phyloP scores from a whole-genome alignment of 2,888 invertebrate genomes.

The Spilosoma lubricipeda region DNA sequence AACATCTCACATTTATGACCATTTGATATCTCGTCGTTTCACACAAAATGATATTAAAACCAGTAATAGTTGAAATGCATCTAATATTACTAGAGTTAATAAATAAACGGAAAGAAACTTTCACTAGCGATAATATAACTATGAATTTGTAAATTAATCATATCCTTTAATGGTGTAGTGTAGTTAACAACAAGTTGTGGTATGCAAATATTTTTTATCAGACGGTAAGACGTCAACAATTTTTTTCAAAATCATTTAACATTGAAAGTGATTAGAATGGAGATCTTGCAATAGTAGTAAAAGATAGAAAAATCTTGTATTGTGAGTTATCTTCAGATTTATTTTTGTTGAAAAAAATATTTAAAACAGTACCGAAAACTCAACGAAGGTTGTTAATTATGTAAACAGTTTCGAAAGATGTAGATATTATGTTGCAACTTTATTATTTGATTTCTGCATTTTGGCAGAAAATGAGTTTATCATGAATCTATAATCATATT shows the following conservation, averaged over 20 bases:
- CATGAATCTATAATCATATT: neutral
- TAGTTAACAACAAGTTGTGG: neutral
- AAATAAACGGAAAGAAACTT: slow-evolving; percentile 12
- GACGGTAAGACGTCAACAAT: neutral
- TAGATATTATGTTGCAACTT: neutral
- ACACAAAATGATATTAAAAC: neutral
- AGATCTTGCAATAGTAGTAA: neutral
- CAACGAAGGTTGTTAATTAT: neutral
- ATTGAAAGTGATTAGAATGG: neutral
- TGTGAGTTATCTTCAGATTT: too few species aligned
- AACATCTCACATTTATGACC: neutral
- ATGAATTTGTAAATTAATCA: neutral
- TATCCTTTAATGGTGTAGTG: neutral
- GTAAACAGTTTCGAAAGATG: neutral
- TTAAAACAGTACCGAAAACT: too few species aligned
- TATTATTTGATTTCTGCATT: neutral
- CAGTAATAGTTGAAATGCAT: neutral
- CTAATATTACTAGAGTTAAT: neutral
- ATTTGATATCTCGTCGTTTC: neutral
- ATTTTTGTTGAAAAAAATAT: too few species aligned
- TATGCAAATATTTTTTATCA: neutral
- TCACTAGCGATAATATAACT: neutral
- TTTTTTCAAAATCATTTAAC: neutral
- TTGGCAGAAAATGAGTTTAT: neutral
- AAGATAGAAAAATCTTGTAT: neutral